Evolutionary conservation across 2,888 invertebrate species (phyloP), one percentile per base, ranked within the genome.

Genomic region (Hypercompe scribonia): DNA sequence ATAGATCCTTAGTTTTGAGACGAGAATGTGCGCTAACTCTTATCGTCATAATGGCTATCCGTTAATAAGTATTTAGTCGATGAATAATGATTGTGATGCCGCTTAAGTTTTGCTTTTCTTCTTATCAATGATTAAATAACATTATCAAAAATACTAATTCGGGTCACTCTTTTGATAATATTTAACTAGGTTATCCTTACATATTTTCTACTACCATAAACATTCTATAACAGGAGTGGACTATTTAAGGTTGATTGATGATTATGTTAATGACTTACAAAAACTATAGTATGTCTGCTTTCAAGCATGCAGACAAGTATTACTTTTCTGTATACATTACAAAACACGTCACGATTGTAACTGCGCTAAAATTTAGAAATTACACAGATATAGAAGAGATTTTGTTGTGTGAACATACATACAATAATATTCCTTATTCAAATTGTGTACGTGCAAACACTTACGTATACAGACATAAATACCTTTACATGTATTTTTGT

Each of bases 51-150:
- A 71, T 65, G 67, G 67, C 42, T 46, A 69, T 65, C 70, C 76
- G 66, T 73, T 82, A 71, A 74, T 76, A 77, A 78, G 70, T 75
- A 74, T 78, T 78, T 76, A 63, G 63, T 64, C 50, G 73, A 77
- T 81, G 63, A 75, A 80, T 80, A 71, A 78, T 77, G 71, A 73
- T 74, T 68, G 68, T 70, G 68, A 73, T 64, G 65, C 68, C 63
- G 58, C 61, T 67, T n/a, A 58, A 65, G 33, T 28, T 76, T 76
- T 73, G 73, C 68, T 73, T 66, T 78, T 73, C 69, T 72, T 71
- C 70, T 68, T 31, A 34, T 33, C 18, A 70, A 64, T 46, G 63
- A 31, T 64, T 34, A 34, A 64, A 61, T 46, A 70, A 64, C 7
- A 4, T 31, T 5, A 7, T 61, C 28, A 61, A 15, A 61, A 31